A percentile compares a stretch with the other conserved stretches of the same genome.
Conservation (phyloP, 92 coral and sea anemone species). For the Palythoa caribaeorum region DNA sequence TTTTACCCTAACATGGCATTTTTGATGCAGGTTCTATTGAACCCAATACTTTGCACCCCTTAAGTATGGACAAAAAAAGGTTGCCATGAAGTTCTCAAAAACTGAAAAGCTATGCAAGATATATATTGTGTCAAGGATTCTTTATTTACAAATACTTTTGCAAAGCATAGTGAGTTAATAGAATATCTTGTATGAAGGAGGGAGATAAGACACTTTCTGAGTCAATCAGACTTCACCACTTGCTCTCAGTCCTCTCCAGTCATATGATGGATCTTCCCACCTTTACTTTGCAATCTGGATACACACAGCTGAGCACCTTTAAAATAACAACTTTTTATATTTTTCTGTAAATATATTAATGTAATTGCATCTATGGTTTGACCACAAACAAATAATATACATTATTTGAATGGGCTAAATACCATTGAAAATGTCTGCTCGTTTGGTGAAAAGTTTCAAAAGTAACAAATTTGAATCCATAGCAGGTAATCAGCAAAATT, state of each 20-base stretch:
- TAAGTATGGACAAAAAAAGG: neutral
- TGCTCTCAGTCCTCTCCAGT: neutral
- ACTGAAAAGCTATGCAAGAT: conserved; percentile 4
- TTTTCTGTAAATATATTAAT: neutral
- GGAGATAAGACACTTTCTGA: neutral
- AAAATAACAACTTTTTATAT: neutral
- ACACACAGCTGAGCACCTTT: neutral
- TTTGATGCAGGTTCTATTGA: no score
- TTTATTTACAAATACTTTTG: neutral
- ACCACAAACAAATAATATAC: neutral
- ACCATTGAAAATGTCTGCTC: neutral
- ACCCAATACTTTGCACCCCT: no score
- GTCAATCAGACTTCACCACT: conserved; percentile 1
- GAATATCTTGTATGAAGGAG: neutral
- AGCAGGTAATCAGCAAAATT: neutral
- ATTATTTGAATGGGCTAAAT: neutral
- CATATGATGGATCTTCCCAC: neutral
- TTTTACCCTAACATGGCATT: no score
- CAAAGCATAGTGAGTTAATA: neutral
- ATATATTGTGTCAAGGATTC: neutral
- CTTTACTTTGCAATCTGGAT: neutral
- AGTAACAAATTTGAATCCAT: no score
- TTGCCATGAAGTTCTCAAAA: neutral
- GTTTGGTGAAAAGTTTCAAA: no score
- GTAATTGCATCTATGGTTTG: neutral